Percentiles rank a stretch among this genome's conserved stretches.
Conservation (phyloP, 2,113 vertebrate genomes). For the Tichodroma muraria region DNA sequence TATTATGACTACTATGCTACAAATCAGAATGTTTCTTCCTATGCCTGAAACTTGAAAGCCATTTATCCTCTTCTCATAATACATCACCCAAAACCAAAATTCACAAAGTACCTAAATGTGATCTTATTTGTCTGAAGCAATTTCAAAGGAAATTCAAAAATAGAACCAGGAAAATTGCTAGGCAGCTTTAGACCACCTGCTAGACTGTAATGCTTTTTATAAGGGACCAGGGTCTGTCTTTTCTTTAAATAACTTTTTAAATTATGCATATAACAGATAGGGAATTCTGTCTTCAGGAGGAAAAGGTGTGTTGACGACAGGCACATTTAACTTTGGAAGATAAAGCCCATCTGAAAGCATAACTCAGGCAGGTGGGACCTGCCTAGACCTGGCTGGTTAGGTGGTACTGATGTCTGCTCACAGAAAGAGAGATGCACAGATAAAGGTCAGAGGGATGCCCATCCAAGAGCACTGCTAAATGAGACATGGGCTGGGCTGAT, state of each 20-base stretch:
- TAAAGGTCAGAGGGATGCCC: background rate
- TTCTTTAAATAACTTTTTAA: background rate
- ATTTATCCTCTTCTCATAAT: background rate
- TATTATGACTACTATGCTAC: background rate
- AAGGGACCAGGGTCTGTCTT: background rate
- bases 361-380: background rate
- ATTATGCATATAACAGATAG: background rate
- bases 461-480: background rate
- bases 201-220: background rate
- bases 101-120: background rate
- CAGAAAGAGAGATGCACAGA: background rate
- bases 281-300: background rate
- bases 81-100: background rate
- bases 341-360: background rate
- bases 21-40: background rate
- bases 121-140: background rate
- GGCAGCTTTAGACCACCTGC: background rate
- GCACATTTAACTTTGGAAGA: background rate
- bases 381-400: background rate
- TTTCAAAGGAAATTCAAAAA: constrained; percentile 30
- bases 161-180: background rate
- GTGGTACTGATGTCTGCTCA: background rate
- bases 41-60: background rate
- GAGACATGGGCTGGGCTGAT: background rate
- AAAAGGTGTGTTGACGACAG: background rate